Percentiles rank a stretch among this genome's conserved stretches.
These are phyloP conservation scores for Slavum lentiscoides DNA, from an alignment of 2,888 invertebrate species.

Conservation along the genomic window DNA sequence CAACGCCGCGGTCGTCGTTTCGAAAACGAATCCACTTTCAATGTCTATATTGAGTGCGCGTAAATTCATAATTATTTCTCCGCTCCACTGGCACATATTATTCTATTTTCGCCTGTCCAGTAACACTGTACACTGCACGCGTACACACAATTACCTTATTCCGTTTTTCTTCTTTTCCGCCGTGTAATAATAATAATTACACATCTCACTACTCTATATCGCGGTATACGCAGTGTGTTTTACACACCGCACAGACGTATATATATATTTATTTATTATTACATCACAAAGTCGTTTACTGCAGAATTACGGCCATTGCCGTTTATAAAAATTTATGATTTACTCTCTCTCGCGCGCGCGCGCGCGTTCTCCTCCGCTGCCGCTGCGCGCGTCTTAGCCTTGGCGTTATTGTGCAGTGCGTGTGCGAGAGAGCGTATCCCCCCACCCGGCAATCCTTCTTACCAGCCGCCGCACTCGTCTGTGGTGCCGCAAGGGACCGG, in stretches of 20 bases:
- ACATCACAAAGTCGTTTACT: constrained; percentile 36
- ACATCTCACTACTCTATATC: no score
- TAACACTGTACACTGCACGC: no score
- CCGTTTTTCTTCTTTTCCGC: no score
- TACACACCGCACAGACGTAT: no score
- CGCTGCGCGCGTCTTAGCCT: constrained; percentile 15
- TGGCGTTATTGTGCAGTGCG: background rate
- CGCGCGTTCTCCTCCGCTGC: background rate
- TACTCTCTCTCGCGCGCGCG: background rate
- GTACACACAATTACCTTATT: background rate
- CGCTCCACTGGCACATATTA: constrained; percentile 29
- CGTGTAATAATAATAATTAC: no score
- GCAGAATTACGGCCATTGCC: constrained; percentile 29
- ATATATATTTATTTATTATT: background rate
- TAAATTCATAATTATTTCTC: background rate
- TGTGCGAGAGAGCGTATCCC: no score
- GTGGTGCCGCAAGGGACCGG: constrained; percentile 16
- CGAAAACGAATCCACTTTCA: constrained; percentile 51
- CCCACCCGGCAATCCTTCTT: no score
- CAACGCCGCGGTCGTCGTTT: constrained; percentile 23
- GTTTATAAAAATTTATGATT: background rate
- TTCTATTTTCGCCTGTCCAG: no score
- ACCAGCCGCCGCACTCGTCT: no score
- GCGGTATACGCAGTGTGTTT: no score
- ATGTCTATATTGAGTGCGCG: background rate